Conservation (phyloP, 2,113 vertebrate genomes). For the Rhineura floridana region DNA sequence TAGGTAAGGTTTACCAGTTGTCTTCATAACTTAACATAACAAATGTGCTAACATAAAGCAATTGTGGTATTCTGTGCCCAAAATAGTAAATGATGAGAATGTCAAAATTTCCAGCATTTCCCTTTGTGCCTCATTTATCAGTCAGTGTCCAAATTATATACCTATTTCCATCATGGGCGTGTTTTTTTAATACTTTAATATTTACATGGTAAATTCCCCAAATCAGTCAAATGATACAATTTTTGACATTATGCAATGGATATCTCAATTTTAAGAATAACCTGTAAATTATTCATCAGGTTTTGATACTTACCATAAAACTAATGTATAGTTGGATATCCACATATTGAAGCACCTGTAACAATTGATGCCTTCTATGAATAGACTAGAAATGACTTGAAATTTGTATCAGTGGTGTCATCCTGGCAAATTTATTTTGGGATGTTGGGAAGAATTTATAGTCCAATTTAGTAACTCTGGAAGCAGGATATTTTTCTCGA, state of each 20-base stretch:
- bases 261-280: neutral
- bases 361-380: neutral
- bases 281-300: neutral
- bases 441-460: neutral
- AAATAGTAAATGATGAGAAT: neutral
- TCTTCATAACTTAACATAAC: rapidly evolving
- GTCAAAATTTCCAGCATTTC: neutral
- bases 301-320: neutral
- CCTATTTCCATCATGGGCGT: neutral
- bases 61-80: neutral
- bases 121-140: neutral
- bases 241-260: neutral
- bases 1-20: constrained; percentile 76
- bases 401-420: neutral
- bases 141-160: neutral
- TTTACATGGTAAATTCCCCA: too few relatives aligned
- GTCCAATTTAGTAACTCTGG: neutral
- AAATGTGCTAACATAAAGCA: neutral
- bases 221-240: neutral
- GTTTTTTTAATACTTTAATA: neutral
- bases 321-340: too few relatives aligned
- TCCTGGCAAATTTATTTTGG: neutral
- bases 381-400: neutral
- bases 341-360: neutral
- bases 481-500: neutral